Evolutionary conservation across 1,140 invertebrate species (phyloP), one percentile per base, ranked within the genome.

Genomic region (Ptiloglossa arizonensis): DNA sequence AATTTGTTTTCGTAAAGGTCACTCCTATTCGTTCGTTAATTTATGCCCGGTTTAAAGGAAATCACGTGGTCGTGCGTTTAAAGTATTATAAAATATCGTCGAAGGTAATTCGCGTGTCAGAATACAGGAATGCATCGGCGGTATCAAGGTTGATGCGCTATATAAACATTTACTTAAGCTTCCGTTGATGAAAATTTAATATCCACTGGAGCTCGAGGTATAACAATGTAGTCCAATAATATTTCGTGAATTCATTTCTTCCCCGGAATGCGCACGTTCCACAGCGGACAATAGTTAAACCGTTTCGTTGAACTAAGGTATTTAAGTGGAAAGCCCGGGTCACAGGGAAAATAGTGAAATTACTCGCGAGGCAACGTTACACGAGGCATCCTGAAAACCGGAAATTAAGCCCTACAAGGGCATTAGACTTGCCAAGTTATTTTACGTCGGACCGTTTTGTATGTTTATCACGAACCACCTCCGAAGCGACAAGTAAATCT

Each of bases 201-300:
- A 79, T 79, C 81, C 38, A 50, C 56, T 56, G 46, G 11, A 24
- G 54, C 32, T 8, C 13, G 27, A 11, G n/a, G 35, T 54, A 79
- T 56, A 66, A 67, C 72, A 69, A 41, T 64, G 69, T 56, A 50
- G 52, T 66, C 64, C 69, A 67, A 82, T 85, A 79, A 80, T 79
- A 76, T 86, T 82, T 86, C 73, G 52, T 48, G 59, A 80, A 82
- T 82, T 79, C 74, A 74, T 82, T 82, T 79, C 74, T 74, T 82
- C 48, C 22, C 48, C 35, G 70, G 79, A 79, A 84, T 76, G 78
- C 68, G 35, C 29, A 32, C 64, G 50, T 44, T 59, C 64, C 41
- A 57, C 22, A 24, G 27, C 32, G 80, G 77, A 76, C 64, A 85
- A 87, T 82, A 77, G 80, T 84, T 84, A 54, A 81, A 75, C 76